Percentiles rank a stretch among this genome's conserved stretches.
phyloP scores from a whole-genome alignment of 2,797 vertebrate genomes.

The Eulemur coronatus region DNA sequence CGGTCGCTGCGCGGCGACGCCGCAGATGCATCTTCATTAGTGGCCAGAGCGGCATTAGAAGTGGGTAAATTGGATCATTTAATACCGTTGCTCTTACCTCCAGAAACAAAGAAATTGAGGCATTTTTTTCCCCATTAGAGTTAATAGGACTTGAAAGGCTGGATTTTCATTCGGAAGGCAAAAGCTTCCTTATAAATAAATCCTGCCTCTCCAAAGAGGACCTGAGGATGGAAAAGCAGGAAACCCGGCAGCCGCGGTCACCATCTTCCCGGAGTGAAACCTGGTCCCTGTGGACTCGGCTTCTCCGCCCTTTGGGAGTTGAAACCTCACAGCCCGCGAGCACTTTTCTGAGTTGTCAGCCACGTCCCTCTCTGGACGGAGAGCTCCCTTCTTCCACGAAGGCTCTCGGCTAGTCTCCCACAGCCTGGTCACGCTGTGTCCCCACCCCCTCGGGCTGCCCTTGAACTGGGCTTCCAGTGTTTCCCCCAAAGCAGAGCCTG shows the following conservation, averaged over 20 bases:
- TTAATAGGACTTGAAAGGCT: slow-evolving; percentile 65
- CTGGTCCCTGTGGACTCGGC: background rate
- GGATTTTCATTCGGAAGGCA: slow-evolving; percentile 57
- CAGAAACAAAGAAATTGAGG: slow-evolving; percentile 40
- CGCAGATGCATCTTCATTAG: slow-evolving; percentile 33
- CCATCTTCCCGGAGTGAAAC: background rate
- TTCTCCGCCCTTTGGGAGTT: background rate
- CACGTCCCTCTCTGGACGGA: background rate
- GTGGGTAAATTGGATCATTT: slow-evolving; percentile 53
- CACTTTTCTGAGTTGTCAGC: background rate
- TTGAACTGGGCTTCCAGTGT: background rate
- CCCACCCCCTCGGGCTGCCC: background rate
- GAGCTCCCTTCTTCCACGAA: background rate
- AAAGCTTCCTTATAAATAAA: slow-evolving; percentile 5
- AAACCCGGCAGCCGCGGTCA: background rate
- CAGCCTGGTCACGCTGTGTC: background rate
- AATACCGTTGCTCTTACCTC: slow-evolving; percentile 55
- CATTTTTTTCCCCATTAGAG: slow-evolving; percentile 42
- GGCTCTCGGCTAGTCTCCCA: background rate
- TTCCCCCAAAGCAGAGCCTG: background rate
- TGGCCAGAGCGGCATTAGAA: slow-evolving; percentile 1
- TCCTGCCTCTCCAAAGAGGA: background rate
- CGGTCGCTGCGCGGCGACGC: rapidly evolving
- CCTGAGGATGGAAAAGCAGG: background rate
- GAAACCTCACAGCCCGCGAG: background rate